phyloP scores from a whole-genome alignment of 2,797 vertebrate genomes.

The Salarias fasciatus region DNA sequence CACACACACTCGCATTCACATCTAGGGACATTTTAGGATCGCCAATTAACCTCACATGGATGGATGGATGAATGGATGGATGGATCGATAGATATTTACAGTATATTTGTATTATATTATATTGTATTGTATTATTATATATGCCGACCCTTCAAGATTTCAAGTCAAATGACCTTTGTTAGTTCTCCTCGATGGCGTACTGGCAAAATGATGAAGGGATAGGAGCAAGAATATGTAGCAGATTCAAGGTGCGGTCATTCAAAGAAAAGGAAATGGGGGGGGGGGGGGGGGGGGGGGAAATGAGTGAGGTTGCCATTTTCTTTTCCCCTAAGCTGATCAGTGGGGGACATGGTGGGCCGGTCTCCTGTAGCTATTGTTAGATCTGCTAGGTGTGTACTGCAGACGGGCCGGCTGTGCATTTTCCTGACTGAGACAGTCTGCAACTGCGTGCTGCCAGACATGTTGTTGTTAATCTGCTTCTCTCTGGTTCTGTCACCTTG shows the following conservation, averaged over 20 bases:
- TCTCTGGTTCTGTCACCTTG: slow-evolving; percentile 32
- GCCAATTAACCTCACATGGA: too few species aligned
- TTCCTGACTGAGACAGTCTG: slow-evolving; percentile 33
- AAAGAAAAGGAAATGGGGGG: slow-evolving; percentile 5
- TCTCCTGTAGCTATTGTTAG: slow-evolving; percentile 58
- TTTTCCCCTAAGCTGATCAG: slow-evolving; percentile 13
- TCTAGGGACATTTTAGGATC: too few species aligned
- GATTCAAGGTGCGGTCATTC: too few species aligned
- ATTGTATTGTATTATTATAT: too few species aligned
- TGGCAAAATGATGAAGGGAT: neutral
- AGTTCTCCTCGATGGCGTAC: neutral
- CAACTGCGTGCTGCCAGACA: slow-evolving; percentile 43
- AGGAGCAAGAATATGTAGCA: too few species aligned
- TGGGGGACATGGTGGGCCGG: slow-evolving; percentile 24
- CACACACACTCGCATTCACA: too few species aligned
- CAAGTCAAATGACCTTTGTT: slow-evolving; percentile 3
- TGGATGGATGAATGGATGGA: too few species aligned
- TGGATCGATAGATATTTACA: too few species aligned
- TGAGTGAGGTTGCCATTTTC: slow-evolving; percentile 23
- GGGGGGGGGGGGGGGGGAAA: slow-evolving; percentile 1
- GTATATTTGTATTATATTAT: too few species aligned
- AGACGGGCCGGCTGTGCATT: slow-evolving; percentile 32
- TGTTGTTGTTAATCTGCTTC: slow-evolving; percentile 37
- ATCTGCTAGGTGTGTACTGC: slow-evolving; percentile 41
- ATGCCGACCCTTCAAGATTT: neutral